Base-by-base conservation (phyloP, 2,888 invertebrate species). In the Eilema sororculum region DNA sequence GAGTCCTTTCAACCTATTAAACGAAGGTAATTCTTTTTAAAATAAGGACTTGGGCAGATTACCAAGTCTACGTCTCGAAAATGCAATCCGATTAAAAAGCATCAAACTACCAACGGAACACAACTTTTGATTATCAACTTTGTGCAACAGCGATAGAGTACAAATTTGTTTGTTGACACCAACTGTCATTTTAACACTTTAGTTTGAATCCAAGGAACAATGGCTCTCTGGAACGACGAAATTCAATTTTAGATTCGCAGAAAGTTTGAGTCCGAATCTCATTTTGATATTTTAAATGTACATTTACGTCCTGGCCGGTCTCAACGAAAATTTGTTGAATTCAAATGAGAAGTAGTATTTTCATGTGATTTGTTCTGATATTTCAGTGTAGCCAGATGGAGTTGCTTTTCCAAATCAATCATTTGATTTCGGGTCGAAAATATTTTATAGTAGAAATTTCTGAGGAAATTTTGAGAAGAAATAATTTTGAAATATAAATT, bases 211-310 rank as follows among this genome's bases (percentile, higher is more conserved):
- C 78, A 82, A 78, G 78, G 81, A 83, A 86, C 87, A 88, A 87
- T 85, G 78, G 79, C 71, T 70, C 72, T 77, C 74, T 72, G 81
- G 84, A 86, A 85, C 71, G 76, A 78, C 74, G 85, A 83, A 89
- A 90, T 90, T 89, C 88, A 89, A 90, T 90, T 90, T 88, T 80
- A 86, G 84, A 86, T 86, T 84, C 85, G 81, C 82, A 80, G 85
- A 85, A 68, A 90, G 87, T 89, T 88, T 81, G 79, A 75, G 80
- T 76, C 78, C 71, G 83, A 85, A 87, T 87, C 85, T 87, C 87
- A 85, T 89, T 89, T 87, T 85, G 87, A 86, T 87, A 85, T 87
- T 86, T 86, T 85, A 85, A 87, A 88, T 85, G 86, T 86, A 86
- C 85, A 86, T 86, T 82, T 79, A 77, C 80, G 79, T 76, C 77